Base-by-base conservation (phyloP, 2,888 invertebrate genomes). In the Trichopria drosophilae region DNA sequence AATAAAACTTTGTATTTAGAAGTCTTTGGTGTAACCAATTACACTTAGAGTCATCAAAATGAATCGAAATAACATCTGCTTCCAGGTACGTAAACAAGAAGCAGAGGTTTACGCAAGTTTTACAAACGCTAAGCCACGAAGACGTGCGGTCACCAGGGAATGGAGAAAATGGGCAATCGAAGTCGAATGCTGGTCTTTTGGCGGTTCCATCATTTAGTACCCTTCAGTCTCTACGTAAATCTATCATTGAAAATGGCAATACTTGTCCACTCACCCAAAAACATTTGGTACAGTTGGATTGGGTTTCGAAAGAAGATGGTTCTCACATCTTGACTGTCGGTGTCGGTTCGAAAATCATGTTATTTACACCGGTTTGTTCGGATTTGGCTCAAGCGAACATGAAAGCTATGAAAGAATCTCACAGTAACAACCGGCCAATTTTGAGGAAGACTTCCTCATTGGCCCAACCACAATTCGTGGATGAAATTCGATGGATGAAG, bases 291-390 rank as follows among this genome's bases (percentile, higher is more conserved):
- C 96, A 96, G 70, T 78, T 98, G 28, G 99, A 99, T 77, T 99
- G 99, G 99, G 97, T 98, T 9, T 96, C 97, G 0, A 95, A 97
- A 63, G 99, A 99, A 76, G 98, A 99, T 72, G 99, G 99, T 1
- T 93, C 95, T 0, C 98, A 99, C 73, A 93, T 99, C 63, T 77
- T 99, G 28, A 98, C 99, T 0, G 95, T 99, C 0, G 95, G 93
- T 0, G 93, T 97, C 26, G 96, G 93, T 0, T 93, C 92, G 51
- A 90, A 93, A 75, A 90, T 97, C 28, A 82, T 94, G 72, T 78
- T 97, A 6, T 97, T 94, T 63, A 93, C 96, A 0, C 91, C 94
- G 0, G 90, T 97, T 0, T 94, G 94, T 2, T 93, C 92, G 60
- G 95, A 97, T 77, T 81, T 96, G 19, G 95, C 95, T 0, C 94